Base-by-base conservation (phyloP, 2,797 vertebrate species). In the Sebastes kiyomatsui region DNA sequence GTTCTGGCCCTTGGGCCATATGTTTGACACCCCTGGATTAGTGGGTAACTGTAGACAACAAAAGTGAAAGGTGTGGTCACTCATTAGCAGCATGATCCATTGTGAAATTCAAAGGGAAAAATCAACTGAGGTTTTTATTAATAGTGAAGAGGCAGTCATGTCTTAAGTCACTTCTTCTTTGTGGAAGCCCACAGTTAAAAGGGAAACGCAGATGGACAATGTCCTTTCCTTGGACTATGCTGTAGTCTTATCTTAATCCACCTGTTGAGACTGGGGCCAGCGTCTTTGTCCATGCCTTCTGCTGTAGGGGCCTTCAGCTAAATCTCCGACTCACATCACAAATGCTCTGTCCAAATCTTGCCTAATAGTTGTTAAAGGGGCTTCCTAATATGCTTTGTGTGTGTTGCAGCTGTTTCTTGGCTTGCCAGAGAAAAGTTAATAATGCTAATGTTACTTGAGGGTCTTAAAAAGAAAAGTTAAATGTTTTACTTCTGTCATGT, bases 391-490 rank as follows among this genome's bases (percentile, higher is more conserved):
- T 8, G 65, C 81, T 88, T 80, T 42, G 38, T 88, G 80, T 66
- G 77, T 42, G 67, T 65, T 60, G 91, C 90, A 93, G 93, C 86
- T 94, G 90, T 89, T 91, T 92, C 12, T 61, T 84, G 61, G 60
- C 22, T 72, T 81, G 80, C 74, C 65, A 78, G 72, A 79, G 73
- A 79, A 66, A 86, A 80, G 73, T 77, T 77, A 54, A 59, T 77
- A 54, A 59, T 67, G 65, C 70, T 74, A 69, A 66, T 75, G 72
- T 88, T 72, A 33, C 79, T 88, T 66, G 65, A 86, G 70, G 82
- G 56, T 67, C 82, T 73, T 76, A 52, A 83, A 85, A 83, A 46
- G 65, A 58, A 30, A 85, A 84, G 67, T 67, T 35, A 62, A 86
- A 81, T 76, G 85, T 86, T 88, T 87, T 77, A 75, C 68, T 79